Conservation (phyloP, 2,888 invertebrate genomes). For the Blastobasis adustella region DNA sequence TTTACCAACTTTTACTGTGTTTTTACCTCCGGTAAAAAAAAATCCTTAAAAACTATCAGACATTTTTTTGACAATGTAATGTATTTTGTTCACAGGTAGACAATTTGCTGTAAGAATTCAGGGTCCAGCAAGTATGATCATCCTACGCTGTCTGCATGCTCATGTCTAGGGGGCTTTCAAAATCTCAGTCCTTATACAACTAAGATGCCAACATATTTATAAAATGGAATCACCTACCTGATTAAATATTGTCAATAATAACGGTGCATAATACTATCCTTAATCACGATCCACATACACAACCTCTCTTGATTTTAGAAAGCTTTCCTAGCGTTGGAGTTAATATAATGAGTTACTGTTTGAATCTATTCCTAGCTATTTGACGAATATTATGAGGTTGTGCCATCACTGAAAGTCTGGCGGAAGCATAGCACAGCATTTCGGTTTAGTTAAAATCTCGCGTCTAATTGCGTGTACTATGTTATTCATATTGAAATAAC, state of each 20-base stretch:
- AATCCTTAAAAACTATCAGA: too few species aligned
- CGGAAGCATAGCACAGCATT: too few species aligned
- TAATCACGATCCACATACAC: constrained; percentile 2
- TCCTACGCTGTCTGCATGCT: constrained; percentile 31
- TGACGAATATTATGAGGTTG: too few species aligned
- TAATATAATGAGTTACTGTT: background rate
- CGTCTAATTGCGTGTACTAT: too few species aligned
- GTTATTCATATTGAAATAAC: too few species aligned
- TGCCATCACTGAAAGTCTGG: too few species aligned
- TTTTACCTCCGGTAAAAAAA: too few species aligned
- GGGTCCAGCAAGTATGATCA: constrained; percentile 22
- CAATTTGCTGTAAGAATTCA: constrained; percentile 20
- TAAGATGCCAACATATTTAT: too few species aligned
- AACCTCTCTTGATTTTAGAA: constrained; percentile 18
- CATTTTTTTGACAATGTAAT: background rate
- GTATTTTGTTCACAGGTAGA: constrained; percentile 47
- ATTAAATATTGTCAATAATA: constrained; percentile 5
- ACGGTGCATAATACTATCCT: constrained; percentile 29
- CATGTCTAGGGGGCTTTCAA: constrained; percentile 38
- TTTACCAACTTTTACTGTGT: too few species aligned
- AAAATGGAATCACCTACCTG: too few species aligned
- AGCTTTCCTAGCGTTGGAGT: constrained; percentile 26
- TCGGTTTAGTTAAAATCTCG: too few species aligned
- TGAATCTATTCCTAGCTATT: too few species aligned
- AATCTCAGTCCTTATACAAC: constrained; percentile 19